Percentiles rank a stretch among this genome's conserved stretches.
Evolutionary conservation across 2,797 vertebrate genomes (phyloP).

Genomic region (Notoglanidium macrostoma): DNA sequence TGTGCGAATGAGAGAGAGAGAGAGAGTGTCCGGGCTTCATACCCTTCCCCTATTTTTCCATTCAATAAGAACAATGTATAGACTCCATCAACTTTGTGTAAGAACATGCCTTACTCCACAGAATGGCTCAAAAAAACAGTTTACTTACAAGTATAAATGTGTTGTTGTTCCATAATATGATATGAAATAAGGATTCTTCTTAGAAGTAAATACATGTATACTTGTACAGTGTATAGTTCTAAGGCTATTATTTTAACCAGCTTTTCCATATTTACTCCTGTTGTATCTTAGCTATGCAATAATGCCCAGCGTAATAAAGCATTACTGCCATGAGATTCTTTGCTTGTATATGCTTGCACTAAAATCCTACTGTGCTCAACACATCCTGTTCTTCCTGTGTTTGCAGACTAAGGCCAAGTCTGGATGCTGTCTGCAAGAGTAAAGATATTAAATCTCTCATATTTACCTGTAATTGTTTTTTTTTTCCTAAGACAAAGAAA

Average conservation of each 20-base stretch:
- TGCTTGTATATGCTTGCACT: slow-evolving; percentile 32
- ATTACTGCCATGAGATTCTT: slow-evolving; percentile 2
- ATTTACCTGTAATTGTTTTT: not conserved
- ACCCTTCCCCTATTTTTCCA: too few relatives aligned
- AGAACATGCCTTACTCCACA: slow-evolving; percentile 22
- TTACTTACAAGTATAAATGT: slow-evolving; percentile 12
- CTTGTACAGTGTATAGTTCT: slow-evolving; percentile 40
- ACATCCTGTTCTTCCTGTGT: slow-evolving; percentile 30
- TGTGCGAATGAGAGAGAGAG: not conserved
- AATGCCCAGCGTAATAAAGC: not conserved
- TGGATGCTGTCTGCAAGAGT: slow-evolving; percentile 21
- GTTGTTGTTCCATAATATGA: not conserved
- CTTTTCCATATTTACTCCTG: not conserved
- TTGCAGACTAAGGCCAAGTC: slow-evolving; percentile 11
- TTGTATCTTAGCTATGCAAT: slow-evolving; percentile 36
- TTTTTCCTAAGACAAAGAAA: not conserved
- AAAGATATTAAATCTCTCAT: slow-evolving; percentile 35
- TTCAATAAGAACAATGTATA: not conserved
- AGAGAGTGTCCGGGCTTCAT: not conserved
- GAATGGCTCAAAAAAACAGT: not conserved
- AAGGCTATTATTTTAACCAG: not conserved
- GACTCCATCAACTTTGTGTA: not conserved
- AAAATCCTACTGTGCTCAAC: slow-evolving; percentile 10
- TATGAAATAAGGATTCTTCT: not conserved
- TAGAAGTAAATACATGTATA: not conserved